Evolutionary conservation across 2,797 vertebrate genomes (phyloP), one percentile per base, ranked within the genome.

Genomic region (Pitangus sulphuratus): DNA sequence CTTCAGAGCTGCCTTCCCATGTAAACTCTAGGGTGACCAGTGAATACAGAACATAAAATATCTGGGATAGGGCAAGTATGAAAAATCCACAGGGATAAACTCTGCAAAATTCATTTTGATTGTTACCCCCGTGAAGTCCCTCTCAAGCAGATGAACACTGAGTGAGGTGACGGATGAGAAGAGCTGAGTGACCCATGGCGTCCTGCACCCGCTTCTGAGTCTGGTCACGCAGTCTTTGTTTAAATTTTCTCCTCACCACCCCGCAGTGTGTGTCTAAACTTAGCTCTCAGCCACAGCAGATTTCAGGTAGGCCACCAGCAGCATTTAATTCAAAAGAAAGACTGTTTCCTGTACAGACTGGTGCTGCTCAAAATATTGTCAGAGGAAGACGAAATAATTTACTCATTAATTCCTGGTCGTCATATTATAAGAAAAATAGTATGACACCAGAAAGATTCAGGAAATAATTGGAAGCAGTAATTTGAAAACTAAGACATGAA

Each of bases 281-380:
- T 94, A 93, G 89, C 76, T 84, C 72, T 86, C 69, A 57, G 70
- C 37, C 57, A 51, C 58, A n/a, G 81, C 70, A 76, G 72, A 84
- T 26, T 70, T 72, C 94, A 93, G 96, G 74, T 84, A 90, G 85
- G 87, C 85, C 85, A 90, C 70, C 70, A 62, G 87, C 78, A 87
- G 61, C 24, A 24, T 30, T 95, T 85, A 87, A 87, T 93, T 94
- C 61, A 86, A 94, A 95, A 95, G 82, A 84, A 75, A 70, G 39
- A 30, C 75, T 76, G 58, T 71, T 92, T 84, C 56, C 78, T 91
- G 61, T 61, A 44, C 54, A 57, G 72, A 18, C 30, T 62, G 30
- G 31, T 22, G 44, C 72, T 22, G 44, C 72, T 82, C 80, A 51
- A 87, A 90, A 89, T 88, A 70, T 31, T 0, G 0, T 76, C 81